These are phyloP conservation scores for Odontophorus gujanensis DNA, from an alignment of 2,113 vertebrate species.

Conservation along the genomic window DNA sequence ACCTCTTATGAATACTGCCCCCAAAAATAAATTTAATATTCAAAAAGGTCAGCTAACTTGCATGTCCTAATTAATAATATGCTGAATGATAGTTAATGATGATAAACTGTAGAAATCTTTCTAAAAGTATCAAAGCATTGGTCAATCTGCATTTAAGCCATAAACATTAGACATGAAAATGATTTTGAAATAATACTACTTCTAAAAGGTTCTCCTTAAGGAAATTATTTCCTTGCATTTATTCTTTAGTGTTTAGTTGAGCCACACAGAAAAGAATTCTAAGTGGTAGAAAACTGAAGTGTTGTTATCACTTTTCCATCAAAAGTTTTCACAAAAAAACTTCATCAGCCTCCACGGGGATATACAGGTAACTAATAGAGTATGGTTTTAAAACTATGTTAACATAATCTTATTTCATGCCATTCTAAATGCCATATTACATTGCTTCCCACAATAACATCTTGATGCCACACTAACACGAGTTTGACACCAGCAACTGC, in stretches of 20 bases:
- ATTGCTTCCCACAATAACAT: background rate
- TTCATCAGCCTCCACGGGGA: background rate
- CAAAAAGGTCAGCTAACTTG: constrained; percentile 14
- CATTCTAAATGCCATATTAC: background rate
- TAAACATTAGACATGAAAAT: constrained; percentile 56
- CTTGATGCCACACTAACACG: background rate
- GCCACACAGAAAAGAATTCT: background rate
- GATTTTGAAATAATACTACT: constrained; percentile 62
- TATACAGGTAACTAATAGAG: background rate
- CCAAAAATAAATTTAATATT: constrained; percentile 20
- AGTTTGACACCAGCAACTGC: background rate
- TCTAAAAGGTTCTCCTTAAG: constrained; percentile 52
- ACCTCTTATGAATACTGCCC: background rate
- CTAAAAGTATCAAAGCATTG: constrained; percentile 60
- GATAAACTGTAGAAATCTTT: constrained; percentile 62
- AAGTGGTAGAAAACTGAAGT: background rate
- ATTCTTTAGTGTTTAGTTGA: constrained; percentile 42
- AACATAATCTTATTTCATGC: background rate
- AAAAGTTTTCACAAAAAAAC: background rate
- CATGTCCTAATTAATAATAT: constrained; percentile 53
- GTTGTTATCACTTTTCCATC: background rate
- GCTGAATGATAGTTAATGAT: constrained; percentile 65
- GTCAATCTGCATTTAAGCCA: constrained; percentile 1
- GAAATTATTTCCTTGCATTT: constrained; percentile 64
- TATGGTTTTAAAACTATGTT: background rate